These are phyloP conservation scores for Sycophaga agraensis DNA, from an alignment of 1,140 invertebrate species.

Conservation along the genomic window DNA sequence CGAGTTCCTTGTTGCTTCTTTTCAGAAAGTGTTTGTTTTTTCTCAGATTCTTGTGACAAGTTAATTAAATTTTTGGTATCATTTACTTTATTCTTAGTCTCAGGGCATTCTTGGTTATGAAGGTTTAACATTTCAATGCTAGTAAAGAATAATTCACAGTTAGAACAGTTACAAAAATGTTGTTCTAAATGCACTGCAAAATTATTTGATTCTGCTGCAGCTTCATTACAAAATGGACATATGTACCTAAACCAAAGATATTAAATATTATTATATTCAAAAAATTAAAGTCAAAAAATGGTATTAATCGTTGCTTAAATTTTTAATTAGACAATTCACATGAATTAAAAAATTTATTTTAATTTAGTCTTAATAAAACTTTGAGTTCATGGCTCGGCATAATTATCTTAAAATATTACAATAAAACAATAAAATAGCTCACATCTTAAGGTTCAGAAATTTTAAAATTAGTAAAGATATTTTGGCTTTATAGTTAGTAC, in stretches of 20 bases:
- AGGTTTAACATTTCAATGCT: conserved; percentile 52
- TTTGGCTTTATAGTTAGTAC: too few species aligned
- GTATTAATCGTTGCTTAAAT: too few species aligned
- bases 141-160: conserved; percentile 55
- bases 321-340: too few species aligned
- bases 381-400: too few species aligned
- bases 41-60: conserved; percentile 27
- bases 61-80: conserved; percentile 12
- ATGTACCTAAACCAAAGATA: conserved; percentile 30
- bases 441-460: too few species aligned
- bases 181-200: conserved; percentile 57
- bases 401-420: too few species aligned
- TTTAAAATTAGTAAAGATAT: too few species aligned
- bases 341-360: too few species aligned
- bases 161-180: conserved; percentile 55
- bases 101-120: conserved; percentile 50
- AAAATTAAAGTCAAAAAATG: neutral
- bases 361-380: too few species aligned
- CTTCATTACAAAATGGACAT: conserved; percentile 61
- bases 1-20: conserved; percentile 38
- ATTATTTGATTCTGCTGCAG: conserved; percentile 51
- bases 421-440: too few species aligned
- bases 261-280: neutral
- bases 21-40: conserved; percentile 33
- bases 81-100: conserved; percentile 32